A percentile compares a stretch with the other conserved stretches of the same genome.
phyloP scores from a whole-genome alignment of 2,888 invertebrate genomes.

The Anagyrus pseudococci region DNA sequence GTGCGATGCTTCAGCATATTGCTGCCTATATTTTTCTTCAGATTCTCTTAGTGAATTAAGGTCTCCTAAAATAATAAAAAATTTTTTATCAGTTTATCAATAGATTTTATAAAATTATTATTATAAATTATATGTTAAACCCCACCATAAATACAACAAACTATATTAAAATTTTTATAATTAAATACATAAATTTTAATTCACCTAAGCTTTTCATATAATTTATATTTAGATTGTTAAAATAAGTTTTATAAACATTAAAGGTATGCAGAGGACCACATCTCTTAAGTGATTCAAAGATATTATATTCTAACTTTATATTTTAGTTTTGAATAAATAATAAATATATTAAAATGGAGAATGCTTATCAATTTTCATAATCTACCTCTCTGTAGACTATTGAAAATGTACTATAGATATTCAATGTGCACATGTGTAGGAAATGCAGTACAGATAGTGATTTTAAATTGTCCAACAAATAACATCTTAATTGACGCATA shows the following conservation, averaged over 20 bases:
- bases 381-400: no score
- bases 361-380: no score
- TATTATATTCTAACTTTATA: no score
- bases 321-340: no score
- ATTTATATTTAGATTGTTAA: background rate
- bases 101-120: background rate
- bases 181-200: background rate
- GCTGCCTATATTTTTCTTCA: slow-evolving; percentile 81
- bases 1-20: slow-evolving; percentile 85
- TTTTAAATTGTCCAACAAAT: slow-evolving; percentile 53
- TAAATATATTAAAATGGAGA: no score
- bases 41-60: slow-evolving; percentile 76
- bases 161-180: slow-evolving; percentile 2
- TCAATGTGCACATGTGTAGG: slow-evolving; percentile 49
- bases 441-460: slow-evolving; percentile 46
- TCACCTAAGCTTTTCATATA: no score
- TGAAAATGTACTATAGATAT: no score
- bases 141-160: background rate
- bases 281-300: no score
- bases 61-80: slow-evolving; percentile 68
- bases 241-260: slow-evolving; percentile 4
- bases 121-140: slow-evolving; percentile 13
- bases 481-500: slow-evolving; percentile 57
- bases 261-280: no score
- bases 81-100: no score